Evolutionary conservation across 2,113 vertebrate genomes (phyloP).

Genomic region (Saiga tatarica): DNA sequence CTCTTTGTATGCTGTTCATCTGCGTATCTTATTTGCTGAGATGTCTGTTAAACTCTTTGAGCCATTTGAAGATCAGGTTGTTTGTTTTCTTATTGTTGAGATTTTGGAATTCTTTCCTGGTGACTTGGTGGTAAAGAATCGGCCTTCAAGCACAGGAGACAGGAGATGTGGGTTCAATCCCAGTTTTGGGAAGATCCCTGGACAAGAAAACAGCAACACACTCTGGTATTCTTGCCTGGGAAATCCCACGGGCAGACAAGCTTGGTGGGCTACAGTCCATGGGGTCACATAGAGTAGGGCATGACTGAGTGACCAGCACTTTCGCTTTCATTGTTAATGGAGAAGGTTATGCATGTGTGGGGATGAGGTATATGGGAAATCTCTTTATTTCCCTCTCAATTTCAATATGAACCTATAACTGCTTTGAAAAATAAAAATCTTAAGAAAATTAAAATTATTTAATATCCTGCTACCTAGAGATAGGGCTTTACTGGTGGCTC

Average conservation of each 20-base stretch:
- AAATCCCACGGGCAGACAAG: background rate
- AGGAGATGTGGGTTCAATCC: background rate
- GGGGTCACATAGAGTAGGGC: background rate
- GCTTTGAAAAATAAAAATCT: background rate
- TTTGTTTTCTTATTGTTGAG: background rate
- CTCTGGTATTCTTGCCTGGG: fast-evolving
- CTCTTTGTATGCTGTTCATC: background rate
- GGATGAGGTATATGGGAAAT: background rate
- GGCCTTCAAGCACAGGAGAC: background rate
- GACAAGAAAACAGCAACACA: background rate
- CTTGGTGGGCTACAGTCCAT: background rate
- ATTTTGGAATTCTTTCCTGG: background rate
- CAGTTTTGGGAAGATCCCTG: background rate
- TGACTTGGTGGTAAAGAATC: background rate
- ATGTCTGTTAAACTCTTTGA: background rate
- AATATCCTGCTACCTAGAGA: background rate
- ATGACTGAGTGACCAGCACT: background rate
- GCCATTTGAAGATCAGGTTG: background rate
- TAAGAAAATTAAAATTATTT: background rate
- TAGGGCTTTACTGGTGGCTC: background rate
- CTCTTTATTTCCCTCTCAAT: background rate
- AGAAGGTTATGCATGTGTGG: background rate
- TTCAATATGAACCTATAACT: background rate
- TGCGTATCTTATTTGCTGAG: background rate
- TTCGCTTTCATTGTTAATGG: background rate